Base-by-base conservation (phyloP, 2,113 vertebrate species). In the Prunella fulvescens region DNA sequence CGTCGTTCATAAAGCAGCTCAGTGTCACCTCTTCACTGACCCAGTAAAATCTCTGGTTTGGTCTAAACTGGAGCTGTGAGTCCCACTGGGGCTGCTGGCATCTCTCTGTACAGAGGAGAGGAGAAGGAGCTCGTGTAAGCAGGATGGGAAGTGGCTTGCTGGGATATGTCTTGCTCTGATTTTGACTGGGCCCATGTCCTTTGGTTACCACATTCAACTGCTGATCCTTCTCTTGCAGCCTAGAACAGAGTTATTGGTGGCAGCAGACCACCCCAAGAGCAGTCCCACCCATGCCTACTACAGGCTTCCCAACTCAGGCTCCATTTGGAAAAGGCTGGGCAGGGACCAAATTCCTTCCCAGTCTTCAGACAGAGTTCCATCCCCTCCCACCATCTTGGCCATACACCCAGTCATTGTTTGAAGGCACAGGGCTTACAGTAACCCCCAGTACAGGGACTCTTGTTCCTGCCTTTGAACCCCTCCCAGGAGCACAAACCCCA, bases 1-100 rank as follows among this genome's bases (percentile, higher is more conserved):
- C 0, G 0, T 37, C 19, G 1, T 48, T 23, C 12, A 1, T 3
- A 58, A 70, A 23, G 58, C 92, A 95, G n/a, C 23, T 86, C 31
- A 95, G 11, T 39, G 18, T 53, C 61, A 95, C 57, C 42, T 86
- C 67, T 66, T 92, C 86, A 42, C 6, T 11, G 8, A 62, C n/a
- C 12, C 6, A 0, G 3, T 93, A 94, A 61, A 47, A 44, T 2
- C 0, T 42, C 47, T 39, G 13, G 2, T 33, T 6, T 53, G 89
- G 94, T 13, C 2, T 71, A 39, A 94, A 83, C 10, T 0, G 17
- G 10, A 92, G 37, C 19, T n/a, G 24, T 7, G 11, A 1, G n/a
- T 48, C 23, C 89, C 81, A 89, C 31, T 14, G 37, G 20, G 94
- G 86, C 20, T 39, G 2, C 62, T 7, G 42, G 16, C 86, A 94